Percentiles rank a stretch among this genome's conserved stretches.
Conservation (phyloP, 2,888 invertebrate genomes). For the Notodonta ziczac region DNA sequence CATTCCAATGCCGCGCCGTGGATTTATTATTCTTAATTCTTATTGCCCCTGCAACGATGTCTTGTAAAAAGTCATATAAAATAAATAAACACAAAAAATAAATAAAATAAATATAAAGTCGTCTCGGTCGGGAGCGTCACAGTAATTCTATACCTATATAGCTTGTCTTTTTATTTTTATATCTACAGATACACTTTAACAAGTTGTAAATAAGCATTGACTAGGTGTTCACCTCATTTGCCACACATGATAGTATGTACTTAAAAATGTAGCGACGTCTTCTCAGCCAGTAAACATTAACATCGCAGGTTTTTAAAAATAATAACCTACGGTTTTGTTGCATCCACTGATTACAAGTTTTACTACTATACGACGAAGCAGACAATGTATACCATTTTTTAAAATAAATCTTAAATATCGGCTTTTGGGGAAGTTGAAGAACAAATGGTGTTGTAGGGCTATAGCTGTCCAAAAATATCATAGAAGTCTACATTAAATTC, state of each 20-base stretch:
- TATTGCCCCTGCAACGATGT: background rate
- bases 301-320: background rate
- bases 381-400: too few species aligned
- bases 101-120: conserved; percentile 1
- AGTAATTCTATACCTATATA: conserved; percentile 1
- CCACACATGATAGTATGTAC: background rate
- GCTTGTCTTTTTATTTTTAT: background rate
- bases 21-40: background rate
- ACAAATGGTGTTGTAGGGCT: too few species aligned
- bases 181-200: background rate
- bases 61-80: background rate
- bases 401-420: too few species aligned
- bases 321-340: too few species aligned
- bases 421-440: too few species aligned
- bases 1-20: background rate
- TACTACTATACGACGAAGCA: too few species aligned
- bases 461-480: too few species aligned
- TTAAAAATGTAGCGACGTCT: background rate
- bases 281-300: background rate
- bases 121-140: conserved; percentile 1
- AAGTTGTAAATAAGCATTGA: background rate
- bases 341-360: too few species aligned
- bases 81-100: too few species aligned
- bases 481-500: too few species aligned
- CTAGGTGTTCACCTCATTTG: background rate